These are phyloP conservation scores for Mesoclemmys tuberculata DNA, from an alignment of 2,113 vertebrate species.

Conservation along the genomic window DNA sequence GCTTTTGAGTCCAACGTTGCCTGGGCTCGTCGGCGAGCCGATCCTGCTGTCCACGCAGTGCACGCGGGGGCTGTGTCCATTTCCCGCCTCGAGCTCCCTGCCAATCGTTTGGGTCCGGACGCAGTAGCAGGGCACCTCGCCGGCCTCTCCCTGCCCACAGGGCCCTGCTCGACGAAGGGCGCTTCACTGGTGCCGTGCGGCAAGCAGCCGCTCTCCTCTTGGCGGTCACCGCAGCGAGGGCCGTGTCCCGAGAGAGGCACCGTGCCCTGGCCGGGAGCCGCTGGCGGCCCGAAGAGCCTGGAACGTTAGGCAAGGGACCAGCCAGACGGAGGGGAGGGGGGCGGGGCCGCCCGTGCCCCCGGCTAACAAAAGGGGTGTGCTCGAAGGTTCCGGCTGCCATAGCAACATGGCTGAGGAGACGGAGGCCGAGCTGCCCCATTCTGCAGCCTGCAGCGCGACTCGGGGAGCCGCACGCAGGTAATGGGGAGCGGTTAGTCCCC, in stretches of 20 bases:
- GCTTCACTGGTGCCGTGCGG: not conserved
- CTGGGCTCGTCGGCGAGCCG: not conserved
- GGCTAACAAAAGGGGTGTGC: slow-evolving; percentile 21
- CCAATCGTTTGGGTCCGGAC: not conserved
- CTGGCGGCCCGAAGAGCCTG: not conserved
- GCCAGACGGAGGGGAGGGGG: not conserved
- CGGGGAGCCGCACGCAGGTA: not conserved
- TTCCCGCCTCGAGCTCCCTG: not conserved
- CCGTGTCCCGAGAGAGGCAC: not conserved
- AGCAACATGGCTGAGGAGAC: not conserved
- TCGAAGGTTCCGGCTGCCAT: slow-evolving; percentile 1
- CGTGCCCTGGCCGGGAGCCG: not conserved
- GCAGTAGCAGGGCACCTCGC: not conserved
- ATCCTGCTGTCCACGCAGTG: not conserved
- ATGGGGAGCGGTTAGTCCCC: not conserved
- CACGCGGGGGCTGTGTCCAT: too few relatives aligned
- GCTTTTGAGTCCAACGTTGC: not conserved
- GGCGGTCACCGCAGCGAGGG: not conserved
- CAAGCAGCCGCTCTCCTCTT: not conserved
- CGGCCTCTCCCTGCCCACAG: not conserved
- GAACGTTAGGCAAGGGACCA: not conserved
- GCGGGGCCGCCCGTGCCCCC: not conserved
- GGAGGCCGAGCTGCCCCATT: not conserved
- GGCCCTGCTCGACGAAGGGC: not conserved
- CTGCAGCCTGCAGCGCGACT: not conserved